Percentiles rank a stretch among this genome's conserved stretches.
These are phyloP conservation scores for Carposina sasakii DNA, from an alignment of 1,140 invertebrate species.

Conservation along the genomic window DNA sequence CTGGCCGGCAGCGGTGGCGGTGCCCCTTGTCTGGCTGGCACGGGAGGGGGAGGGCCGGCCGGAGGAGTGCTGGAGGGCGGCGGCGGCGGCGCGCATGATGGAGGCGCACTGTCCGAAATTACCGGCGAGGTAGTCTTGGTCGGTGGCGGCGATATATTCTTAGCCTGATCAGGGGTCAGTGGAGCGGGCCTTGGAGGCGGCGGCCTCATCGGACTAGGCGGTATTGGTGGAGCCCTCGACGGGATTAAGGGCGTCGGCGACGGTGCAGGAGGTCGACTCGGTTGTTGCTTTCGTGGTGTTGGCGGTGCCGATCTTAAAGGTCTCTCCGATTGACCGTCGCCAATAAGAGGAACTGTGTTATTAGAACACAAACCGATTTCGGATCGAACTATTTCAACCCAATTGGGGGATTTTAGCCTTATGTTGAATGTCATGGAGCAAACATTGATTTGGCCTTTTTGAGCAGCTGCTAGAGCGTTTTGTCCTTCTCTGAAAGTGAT, in stretches of 20 bases:
- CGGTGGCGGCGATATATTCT: slow-evolving; percentile 53
- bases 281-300: slow-evolving; percentile 65
- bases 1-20: slow-evolving; percentile 83
- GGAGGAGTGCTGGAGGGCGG: slow-evolving; percentile 75
- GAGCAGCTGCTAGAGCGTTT: slow-evolving; percentile 83
- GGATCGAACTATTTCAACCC: slow-evolving; percentile 84
- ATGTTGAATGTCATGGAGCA: slow-evolving; percentile 81
- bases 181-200: slow-evolving; percentile 69
- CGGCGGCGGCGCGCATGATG: slow-evolving; percentile 76
- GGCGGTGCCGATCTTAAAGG: slow-evolving; percentile 62
- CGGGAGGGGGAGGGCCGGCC: slow-evolving; percentile 74
- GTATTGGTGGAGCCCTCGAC: slow-evolving; percentile 71
- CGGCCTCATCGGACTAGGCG: slow-evolving; percentile 62
- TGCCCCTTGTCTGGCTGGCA: slow-evolving; percentile 71
- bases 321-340: slow-evolving; percentile 48
- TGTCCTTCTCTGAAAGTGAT: slow-evolving; percentile 91
- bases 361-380: slow-evolving; percentile 89
- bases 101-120: slow-evolving; percentile 48
- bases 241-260: slow-evolving; percentile 74
- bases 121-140: slow-evolving; percentile 42
- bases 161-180: slow-evolving; percentile 52
- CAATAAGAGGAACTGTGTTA: slow-evolving; percentile 84
- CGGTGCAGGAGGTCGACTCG: slow-evolving; percentile 72
- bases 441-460: slow-evolving; percentile 72
- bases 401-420: slow-evolving; percentile 87